Base-by-base conservation (phyloP, 2,888 invertebrate species). In the Ornithoptera alexandrae region DNA sequence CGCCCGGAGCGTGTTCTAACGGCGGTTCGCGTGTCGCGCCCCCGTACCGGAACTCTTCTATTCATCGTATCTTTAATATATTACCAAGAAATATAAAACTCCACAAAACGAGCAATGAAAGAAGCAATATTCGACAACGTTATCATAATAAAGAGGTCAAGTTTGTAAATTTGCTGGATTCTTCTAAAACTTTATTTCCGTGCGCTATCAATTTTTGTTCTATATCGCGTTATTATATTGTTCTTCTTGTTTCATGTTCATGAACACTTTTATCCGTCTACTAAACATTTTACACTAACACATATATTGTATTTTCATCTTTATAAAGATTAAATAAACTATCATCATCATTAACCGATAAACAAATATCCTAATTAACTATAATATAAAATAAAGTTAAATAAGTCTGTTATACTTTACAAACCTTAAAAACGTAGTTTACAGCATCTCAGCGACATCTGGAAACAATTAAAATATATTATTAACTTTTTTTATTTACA, bases 1-100 rank as follows among this genome's bases (percentile, higher is more conserved):
- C 83, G 84, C 84, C 78, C 77, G 73, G 70, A 71, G 75, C 78
- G 81, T 83, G 84, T 86, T 85, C 1, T 82, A 84, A 82, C 79
- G 80, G 80, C 83, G 82, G 83, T 86, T 84, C 86, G 80, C 79
- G 75, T 83, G 81, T 79, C 78, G 74, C 74, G 73, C 76, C 76
- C 81, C 82, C 77, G 79, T 79, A 78, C 76, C 62, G 72, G 73
- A 76, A 77, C 78, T 78, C 74, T 76, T 74, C 77, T 78, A 76
- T 79, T 81, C 78, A 78, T 80, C 74, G 72, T 73, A 73, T 76
- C 57, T 62, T 62, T 61, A 65, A 69, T 69, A 50, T 65, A 65
- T 61, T 56, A 24, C 8, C 20, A 39, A 39, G 22, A 62, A 69
- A 61, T 63, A 36, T 66, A 58, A 67, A 69, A 36, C 59, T 46